Evolutionary conservation across 2,113 vertebrate species (phyloP).

Genomic region (Phrynosoma platyrhinos): DNA sequence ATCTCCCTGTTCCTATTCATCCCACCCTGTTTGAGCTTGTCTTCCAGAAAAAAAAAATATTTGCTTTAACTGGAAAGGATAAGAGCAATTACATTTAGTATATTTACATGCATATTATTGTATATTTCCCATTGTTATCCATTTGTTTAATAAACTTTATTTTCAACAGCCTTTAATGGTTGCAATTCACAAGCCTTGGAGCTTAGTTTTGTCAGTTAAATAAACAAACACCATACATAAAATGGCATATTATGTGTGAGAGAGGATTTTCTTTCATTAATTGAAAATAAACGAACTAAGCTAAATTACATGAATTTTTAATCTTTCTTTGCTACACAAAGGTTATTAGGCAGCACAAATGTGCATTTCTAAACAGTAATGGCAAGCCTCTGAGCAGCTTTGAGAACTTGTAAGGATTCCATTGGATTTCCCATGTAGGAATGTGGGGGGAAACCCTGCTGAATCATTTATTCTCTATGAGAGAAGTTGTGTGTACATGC

Average conservation of each 20-base stretch:
- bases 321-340: slow-evolving; percentile 70
- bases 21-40: background rate
- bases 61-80: slow-evolving; percentile 28
- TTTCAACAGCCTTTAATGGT: slow-evolving; percentile 60
- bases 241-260: slow-evolving; percentile 65
- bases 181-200: slow-evolving; percentile 57
- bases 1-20: background rate
- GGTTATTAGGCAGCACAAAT: slow-evolving; percentile 63
- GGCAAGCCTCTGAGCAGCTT: slow-evolving; percentile 67
- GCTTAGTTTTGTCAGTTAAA: slow-evolving; percentile 68
- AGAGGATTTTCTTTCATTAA: slow-evolving; percentile 76
- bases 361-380: slow-evolving; percentile 59
- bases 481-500: no score
- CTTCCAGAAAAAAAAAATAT: background rate
- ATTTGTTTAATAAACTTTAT: slow-evolving; percentile 55
- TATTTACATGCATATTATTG: slow-evolving; percentile 44
- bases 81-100: slow-evolving; percentile 54
- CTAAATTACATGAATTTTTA: slow-evolving; percentile 75
- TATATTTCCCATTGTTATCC: slow-evolving; percentile 37
- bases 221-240: slow-evolving; percentile 66
- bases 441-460: background rate
- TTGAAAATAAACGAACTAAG: slow-evolving; percentile 78
- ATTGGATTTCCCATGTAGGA: slow-evolving; percentile 56
- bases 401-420: slow-evolving; percentile 54
- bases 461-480: no score